Percentiles rank a stretch among this genome's conserved stretches.
These are phyloP conservation scores for Agonum fuliginosum DNA, from an alignment of 2,888 invertebrate species.

Conservation along the genomic window DNA sequence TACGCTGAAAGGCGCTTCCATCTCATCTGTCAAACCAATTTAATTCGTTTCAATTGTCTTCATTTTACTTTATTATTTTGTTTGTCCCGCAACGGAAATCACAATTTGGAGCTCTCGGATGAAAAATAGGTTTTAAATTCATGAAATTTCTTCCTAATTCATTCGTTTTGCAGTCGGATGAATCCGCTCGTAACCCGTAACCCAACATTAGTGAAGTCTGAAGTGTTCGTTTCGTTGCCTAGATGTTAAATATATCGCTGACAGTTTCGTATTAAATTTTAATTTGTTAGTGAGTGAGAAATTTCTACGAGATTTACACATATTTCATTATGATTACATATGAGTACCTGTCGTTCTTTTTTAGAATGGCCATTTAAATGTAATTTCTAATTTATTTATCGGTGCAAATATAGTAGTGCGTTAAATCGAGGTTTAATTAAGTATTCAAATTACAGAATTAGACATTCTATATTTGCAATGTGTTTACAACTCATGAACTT, in stretches of 20 bases:
- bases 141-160: slow-evolving; percentile 43
- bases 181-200: background rate
- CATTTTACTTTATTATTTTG: slow-evolving; percentile 55
- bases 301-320: slow-evolving; percentile 15
- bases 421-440: background rate
- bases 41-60: slow-evolving; percentile 58
- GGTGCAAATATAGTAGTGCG: background rate
- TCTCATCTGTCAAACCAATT: slow-evolving; percentile 59
- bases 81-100: slow-evolving; percentile 52
- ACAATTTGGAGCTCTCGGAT: slow-evolving; percentile 38
- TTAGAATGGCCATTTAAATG: background rate
- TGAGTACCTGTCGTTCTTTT: slow-evolving; percentile 9
- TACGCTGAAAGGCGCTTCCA: slow-evolving; percentile 51
- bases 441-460: background rate
- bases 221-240: slow-evolving; percentile 24
- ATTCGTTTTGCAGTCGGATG: slow-evolving; percentile 10
- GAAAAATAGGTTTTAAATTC: slow-evolving; percentile 55
- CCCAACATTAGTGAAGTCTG: slow-evolving; percentile 5
- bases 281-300: slow-evolving; percentile 38
- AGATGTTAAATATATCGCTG: slow-evolving; percentile 50
- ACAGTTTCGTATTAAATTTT: slow-evolving; percentile 54
- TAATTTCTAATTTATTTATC: slow-evolving; percentile 28
- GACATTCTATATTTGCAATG: slow-evolving; percentile 2
- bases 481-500: background rate
- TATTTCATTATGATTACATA: slow-evolving; percentile 8